A percentile compares a stretch with the other conserved stretches of the same genome.
phyloP scores from a whole-genome alignment of 37 sponge, comb jelly and placozoan species.

The Agelas oroides region DNA sequence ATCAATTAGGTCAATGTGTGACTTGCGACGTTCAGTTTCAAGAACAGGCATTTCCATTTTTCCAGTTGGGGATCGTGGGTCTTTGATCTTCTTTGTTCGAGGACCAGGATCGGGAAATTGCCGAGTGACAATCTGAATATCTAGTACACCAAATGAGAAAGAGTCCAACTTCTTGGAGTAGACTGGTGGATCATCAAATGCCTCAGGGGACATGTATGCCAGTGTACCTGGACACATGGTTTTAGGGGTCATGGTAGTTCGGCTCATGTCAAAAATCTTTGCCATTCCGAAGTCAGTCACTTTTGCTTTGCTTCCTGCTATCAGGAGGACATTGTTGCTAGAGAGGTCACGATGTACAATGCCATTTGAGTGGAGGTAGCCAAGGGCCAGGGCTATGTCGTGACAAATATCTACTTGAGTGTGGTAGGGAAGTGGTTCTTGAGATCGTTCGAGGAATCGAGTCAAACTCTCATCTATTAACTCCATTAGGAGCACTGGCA shows the following conservation, averaged over 20 bases:
- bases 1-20: constrained; percentile 21
- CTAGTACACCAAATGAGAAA: constrained; percentile 37
- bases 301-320: constrained; percentile 24
- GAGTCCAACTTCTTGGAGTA: not conserved
- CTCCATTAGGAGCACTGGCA: constrained; percentile 43
- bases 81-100: not conserved
- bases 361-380: constrained; percentile 39
- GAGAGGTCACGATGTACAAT: constrained; percentile 51
- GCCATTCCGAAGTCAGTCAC: constrained; percentile 57
- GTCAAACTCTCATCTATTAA: constrained; percentile 66
- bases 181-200: not conserved
- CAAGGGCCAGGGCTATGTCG: constrained; percentile 44
- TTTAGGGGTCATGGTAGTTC: too few relatives aligned
- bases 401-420: constrained; percentile 40
- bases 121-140: constrained; percentile 29
- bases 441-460: constrained; percentile 20
- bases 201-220: constrained; percentile 49
- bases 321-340: constrained; percentile 53
- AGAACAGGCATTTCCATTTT: constrained; percentile 15
- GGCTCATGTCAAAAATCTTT: not conserved
- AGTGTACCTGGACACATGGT: constrained; percentile 12
- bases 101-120: constrained; percentile 28
- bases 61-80: constrained; percentile 12
- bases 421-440: constrained; percentile 6
- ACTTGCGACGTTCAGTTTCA: constrained; percentile 24